These are phyloP conservation scores for Andrena cerasifolii DNA, from an alignment of 1,140 invertebrate genomes.

Conservation along the genomic window DNA sequence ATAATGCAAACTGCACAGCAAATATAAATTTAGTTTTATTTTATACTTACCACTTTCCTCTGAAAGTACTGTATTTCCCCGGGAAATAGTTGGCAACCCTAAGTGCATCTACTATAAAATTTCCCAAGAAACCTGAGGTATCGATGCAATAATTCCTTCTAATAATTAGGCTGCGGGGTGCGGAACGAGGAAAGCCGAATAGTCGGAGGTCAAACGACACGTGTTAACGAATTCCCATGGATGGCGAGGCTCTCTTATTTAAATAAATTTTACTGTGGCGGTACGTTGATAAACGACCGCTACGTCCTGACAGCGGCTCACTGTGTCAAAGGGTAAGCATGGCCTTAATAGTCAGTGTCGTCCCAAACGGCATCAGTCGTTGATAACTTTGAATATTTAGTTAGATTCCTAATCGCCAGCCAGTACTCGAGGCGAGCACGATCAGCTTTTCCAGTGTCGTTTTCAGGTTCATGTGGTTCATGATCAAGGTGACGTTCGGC, in stretches of 20 bases:
- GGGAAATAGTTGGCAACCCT: no score
- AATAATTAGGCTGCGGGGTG: slow-evolving; percentile 88
- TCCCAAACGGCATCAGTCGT: neutral
- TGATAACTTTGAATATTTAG: neutral
- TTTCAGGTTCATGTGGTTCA: slow-evolving; percentile 93
- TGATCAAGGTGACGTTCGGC: slow-evolving; percentile 93
- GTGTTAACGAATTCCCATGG: slow-evolving; percentile 91
- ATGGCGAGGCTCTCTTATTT: slow-evolving; percentile 91
- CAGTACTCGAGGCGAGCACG: slow-evolving; percentile 30
- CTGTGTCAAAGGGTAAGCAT: slow-evolving; percentile 90
- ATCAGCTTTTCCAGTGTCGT: slow-evolving; percentile 72
- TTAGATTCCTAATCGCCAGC: neutral
- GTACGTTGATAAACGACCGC: slow-evolving; percentile 90
- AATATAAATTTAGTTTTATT: no score
- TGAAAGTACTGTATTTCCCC: no score
- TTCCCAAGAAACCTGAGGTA: no score
- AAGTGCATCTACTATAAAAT: no score
- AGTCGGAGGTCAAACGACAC: slow-evolving; percentile 88
- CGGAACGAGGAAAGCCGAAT: slow-evolving; percentile 90
- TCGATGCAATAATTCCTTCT: no score
- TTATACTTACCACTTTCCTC: no score
- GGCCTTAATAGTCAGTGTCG: no score
- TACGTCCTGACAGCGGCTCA: slow-evolving; percentile 92
- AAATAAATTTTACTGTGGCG: slow-evolving; percentile 93
- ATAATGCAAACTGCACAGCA: no score